Evolutionary conservation across 2,113 vertebrate species (phyloP), one percentile per base, ranked within the genome.

Genomic region (Gobiocypris rarus): DNA sequence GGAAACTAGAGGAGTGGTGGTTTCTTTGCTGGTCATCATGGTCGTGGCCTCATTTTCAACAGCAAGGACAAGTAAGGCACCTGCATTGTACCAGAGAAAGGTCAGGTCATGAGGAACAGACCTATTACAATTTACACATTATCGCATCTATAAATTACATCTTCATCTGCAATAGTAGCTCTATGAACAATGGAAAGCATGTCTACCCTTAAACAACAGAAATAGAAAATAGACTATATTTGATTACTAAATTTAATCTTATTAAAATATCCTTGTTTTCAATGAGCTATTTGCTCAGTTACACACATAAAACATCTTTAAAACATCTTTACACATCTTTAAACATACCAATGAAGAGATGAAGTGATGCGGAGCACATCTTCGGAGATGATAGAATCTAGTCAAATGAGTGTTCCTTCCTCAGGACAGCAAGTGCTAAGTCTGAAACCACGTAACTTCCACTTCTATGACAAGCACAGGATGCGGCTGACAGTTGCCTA

Each of bases 401-500:
- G 3, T 69, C 8, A 63, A 73, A 24, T 65, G 63, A 43, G 28
- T 34, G 74, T 71, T 54, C 56, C 69, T 78, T 19, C 71, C 56
- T 81, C 58, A 19, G 24, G 15, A 56, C 50, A 79, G 11, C 24
- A n/a, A 26, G 69, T n/a, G 7, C 3, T 58, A 17, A 28, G 61
- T 80, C 5, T 50, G 59, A 71, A 83, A 83, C 81, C 41, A 4
- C 81, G 7, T 13, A 54, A 38, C 65, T 58, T 71, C 50, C 63
- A 80, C 77, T 14, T 80, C 24, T 67, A 5, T 80, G 61, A 79
- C 24, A 24, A 63, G 24, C 24, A 86, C 81, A 86, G 81, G 85
- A 86, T 83, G 85, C 58, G 41, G 14, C 24, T 54, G 17, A 76
- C 15, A 22, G 19, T 69, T 76, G 50, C 59, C 54, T 17, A 76